phyloP scores from a whole-genome alignment of 2,888 invertebrate species.

The Periphyllus acericola region DNA sequence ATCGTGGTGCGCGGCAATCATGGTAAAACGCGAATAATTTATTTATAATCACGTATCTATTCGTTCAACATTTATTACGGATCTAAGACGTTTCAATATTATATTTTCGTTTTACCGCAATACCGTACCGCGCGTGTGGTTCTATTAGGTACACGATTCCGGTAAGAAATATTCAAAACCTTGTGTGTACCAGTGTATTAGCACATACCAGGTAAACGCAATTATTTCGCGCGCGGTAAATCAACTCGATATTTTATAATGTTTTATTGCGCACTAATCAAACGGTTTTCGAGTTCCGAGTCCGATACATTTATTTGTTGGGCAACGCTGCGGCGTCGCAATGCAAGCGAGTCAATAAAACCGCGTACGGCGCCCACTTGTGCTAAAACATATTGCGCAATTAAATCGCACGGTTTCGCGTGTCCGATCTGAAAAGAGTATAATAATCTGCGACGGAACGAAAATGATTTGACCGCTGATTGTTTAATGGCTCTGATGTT shows the following conservation, averaged over 20 bases:
- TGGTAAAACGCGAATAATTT: background rate
- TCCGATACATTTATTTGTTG: background rate
- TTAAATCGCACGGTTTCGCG: background rate
- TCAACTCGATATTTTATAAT: background rate
- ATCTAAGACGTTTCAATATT: background rate
- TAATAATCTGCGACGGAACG: background rate
- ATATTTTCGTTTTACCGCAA: background rate
- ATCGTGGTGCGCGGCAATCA: background rate
- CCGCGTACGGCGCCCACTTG: background rate
- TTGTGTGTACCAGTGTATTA: background rate
- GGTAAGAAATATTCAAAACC: background rate
- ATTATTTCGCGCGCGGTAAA: background rate
- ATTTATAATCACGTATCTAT: background rate
- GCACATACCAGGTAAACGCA: background rate
- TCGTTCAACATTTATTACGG: background rate
- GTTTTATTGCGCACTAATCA: background rate
- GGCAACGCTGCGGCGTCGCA: background rate
- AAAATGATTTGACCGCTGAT: slow-evolving; percentile 15
- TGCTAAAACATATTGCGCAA: background rate
- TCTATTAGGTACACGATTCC: background rate
- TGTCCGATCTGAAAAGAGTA: background rate
- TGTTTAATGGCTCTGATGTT: background rate
- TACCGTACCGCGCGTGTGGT: too few relatives aligned
- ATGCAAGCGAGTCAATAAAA: background rate
- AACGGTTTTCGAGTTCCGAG: background rate